Evolutionary conservation across 2,797 vertebrate genomes (phyloP).

Genomic region (Petrocephalus sullivani): DNA sequence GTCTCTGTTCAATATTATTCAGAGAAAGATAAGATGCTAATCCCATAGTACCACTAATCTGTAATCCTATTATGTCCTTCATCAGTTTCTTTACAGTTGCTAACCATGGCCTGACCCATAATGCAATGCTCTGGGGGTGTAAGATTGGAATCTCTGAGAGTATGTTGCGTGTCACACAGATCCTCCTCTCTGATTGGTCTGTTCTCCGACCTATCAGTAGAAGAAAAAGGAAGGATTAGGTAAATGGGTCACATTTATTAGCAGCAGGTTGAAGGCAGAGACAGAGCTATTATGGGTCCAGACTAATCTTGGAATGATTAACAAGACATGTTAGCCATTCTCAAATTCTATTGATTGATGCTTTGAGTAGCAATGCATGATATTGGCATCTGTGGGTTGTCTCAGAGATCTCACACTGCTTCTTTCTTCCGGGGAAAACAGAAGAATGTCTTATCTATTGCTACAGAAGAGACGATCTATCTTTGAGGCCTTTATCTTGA

Average conservation of each 20-base stretch:
- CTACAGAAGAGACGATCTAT: not conserved
- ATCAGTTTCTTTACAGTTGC: not conserved
- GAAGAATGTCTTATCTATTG: not conserved
- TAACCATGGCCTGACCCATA: conserved; percentile 4
- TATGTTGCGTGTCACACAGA: not conserved
- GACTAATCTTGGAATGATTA: conserved; percentile 7
- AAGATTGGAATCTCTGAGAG: not conserved
- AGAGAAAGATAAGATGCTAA: not conserved
- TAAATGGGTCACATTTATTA: conserved; percentile 14
- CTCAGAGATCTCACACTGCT: not conserved
- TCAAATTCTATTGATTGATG: not conserved
- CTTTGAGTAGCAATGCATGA: not conserved
- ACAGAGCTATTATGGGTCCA: not conserved
- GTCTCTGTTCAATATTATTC: not conserved
- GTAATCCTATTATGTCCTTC: conserved; percentile 5
- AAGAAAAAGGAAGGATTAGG: conserved; percentile 15
- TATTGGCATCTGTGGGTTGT: not conserved
- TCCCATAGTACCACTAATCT: not conserved
- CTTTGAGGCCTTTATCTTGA: not conserved
- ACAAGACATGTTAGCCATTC: not conserved
- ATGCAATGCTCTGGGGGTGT: not conserved
- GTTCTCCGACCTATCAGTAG: conserved; percentile 12
- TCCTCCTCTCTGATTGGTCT: conserved; percentile 6
- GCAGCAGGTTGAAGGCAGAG: not conserved
- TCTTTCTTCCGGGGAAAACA: not conserved